phyloP scores from a whole-genome alignment of 2,888 invertebrate genomes.

The Hoplodrina blanda region DNA sequence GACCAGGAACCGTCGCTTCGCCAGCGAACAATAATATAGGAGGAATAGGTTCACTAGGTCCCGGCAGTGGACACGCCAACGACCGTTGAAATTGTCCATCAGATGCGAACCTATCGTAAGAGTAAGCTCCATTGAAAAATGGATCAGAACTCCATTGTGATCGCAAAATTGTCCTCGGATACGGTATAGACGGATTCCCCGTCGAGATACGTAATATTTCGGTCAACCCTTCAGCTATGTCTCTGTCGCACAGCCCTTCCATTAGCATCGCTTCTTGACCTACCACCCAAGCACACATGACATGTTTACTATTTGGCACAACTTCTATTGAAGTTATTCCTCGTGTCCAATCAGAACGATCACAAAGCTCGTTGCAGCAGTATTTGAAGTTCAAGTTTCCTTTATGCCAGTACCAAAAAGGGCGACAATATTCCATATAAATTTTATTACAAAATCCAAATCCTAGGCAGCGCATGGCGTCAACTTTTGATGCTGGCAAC shows the following conservation, averaged over 20 bases:
- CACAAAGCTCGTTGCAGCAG: constrained; percentile 87
- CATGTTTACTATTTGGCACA: constrained; percentile 93
- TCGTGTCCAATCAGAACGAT: constrained; percentile 93
- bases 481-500: constrained; percentile 92
- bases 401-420: constrained; percentile 93
- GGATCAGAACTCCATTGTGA: constrained; percentile 94
- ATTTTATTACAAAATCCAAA: constrained; percentile 94
- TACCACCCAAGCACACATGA: constrained; percentile 93
- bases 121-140: constrained; percentile 93
- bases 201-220: constrained; percentile 91
- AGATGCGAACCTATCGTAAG: constrained; percentile 86
- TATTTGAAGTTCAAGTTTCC: constrained; percentile 92
- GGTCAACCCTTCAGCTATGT: constrained; percentile 92
- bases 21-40: constrained; percentile 95
- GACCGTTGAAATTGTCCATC: constrained; percentile 83
- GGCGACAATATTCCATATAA: constrained; percentile 93
- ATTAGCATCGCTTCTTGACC: constrained; percentile 92
- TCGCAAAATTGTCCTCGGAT: constrained; percentile 92
- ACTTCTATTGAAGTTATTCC: constrained; percentile 93
- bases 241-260: constrained; percentile 92
- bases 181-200: constrained; percentile 91
- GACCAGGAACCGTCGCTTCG: constrained; percentile 94
- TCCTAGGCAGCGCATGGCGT: constrained; percentile 92
- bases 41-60: constrained; percentile 91
- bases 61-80: constrained; percentile 92